A percentile compares a stretch with the other conserved stretches of the same genome.
Conservation (phyloP, 2,888 invertebrate species). For the Yponomeuta malinellus region DNA sequence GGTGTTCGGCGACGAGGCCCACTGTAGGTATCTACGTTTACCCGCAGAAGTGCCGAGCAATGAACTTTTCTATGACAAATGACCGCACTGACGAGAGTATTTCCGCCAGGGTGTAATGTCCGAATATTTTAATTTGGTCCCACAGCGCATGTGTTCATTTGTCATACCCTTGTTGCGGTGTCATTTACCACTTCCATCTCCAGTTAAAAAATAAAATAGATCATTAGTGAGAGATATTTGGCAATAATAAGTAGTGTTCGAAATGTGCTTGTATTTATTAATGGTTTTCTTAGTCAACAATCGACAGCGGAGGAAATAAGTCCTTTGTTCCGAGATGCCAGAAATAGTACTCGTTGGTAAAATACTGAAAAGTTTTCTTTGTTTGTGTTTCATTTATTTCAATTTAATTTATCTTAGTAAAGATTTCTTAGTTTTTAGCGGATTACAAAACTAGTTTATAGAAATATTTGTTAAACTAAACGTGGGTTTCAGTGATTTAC, state of each 20-base stretch:
- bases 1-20: too few relatives aligned
- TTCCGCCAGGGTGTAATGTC: slow-evolving; percentile 43
- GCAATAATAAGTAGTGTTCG: slow-evolving; percentile 47
- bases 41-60: slow-evolving; percentile 31
- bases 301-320: slow-evolving; percentile 43
- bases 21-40: background rate
- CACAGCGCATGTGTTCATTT: slow-evolving; percentile 24
- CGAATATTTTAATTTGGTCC: slow-evolving; percentile 35
- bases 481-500: slow-evolving; percentile 1
- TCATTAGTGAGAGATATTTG: slow-evolving; percentile 59
- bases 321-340: slow-evolving; percentile 52
- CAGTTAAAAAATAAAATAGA: slow-evolving; percentile 37
- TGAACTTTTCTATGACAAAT: slow-evolving; percentile 34
- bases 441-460: slow-evolving; percentile 9
- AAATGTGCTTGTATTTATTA: slow-evolving; percentile 46
- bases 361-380: slow-evolving; percentile 28
- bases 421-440: too few relatives aligned
- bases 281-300: slow-evolving; percentile 49
- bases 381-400: background rate
- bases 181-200: slow-evolving; percentile 29
- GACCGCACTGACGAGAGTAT: slow-evolving; percentile 32
- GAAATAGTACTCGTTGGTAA: slow-evolving; percentile 61
- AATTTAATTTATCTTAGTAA: too few relatives aligned
- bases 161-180: slow-evolving; percentile 28
- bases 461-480: slow-evolving; percentile 4